Conservation (phyloP, 2,797 vertebrate species). For the Lepus oiostolus region DNA sequence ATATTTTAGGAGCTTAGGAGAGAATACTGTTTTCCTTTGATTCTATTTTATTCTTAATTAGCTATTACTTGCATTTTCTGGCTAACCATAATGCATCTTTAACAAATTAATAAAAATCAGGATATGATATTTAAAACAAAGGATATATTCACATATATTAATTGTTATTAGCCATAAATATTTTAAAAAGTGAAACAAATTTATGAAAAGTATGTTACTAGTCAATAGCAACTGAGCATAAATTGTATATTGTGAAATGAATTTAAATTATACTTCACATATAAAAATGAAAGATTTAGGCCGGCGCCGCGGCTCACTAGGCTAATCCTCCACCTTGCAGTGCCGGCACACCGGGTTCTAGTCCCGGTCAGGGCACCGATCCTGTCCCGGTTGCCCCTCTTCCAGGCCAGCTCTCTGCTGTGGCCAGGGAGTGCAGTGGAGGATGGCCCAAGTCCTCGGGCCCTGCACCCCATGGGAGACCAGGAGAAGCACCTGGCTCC, state of each 20-base stretch:
- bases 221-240: background rate
- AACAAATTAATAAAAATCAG: constrained; percentile 28
- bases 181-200: background rate
- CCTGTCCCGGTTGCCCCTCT: no score
- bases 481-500: no score
- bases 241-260: background rate
- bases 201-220: background rate
- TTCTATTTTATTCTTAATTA: background rate
- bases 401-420: no score
- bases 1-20: background rate
- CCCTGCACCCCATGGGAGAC: no score
- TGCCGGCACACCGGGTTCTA: no score
- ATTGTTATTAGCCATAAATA: background rate
- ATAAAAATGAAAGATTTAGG: background rate
- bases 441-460: no score
- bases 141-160: background rate
- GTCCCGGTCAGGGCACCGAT: no score
- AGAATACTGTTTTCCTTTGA: background rate
- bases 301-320: no score
- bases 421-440: no score
- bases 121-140: background rate
- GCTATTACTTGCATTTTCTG: background rate
- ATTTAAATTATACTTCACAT: background rate
- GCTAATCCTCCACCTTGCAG: no score
- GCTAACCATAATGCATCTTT: background rate